Conservation (phyloP, 2,888 invertebrate genomes). For the Netelia melanura region DNA sequence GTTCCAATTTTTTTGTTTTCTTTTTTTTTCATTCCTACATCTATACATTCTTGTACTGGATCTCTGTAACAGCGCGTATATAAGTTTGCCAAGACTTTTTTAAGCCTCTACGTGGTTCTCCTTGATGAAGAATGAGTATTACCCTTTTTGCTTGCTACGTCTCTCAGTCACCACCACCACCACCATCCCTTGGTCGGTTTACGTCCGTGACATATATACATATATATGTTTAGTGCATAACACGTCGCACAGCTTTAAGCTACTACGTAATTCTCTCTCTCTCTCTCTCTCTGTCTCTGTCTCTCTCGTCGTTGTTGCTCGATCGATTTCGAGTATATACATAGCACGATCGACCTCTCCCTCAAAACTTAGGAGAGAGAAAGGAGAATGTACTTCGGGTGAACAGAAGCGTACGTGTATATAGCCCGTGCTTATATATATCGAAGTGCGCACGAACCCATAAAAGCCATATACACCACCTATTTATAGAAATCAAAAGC, state of each 20-base stretch:
- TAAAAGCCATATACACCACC: constrained; percentile 5
- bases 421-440: background rate
- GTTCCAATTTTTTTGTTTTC: background rate
- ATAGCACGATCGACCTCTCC: constrained; percentile 20
- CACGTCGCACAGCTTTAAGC: constrained; percentile 22
- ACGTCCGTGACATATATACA: background rate
- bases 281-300: background rate
- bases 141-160: constrained; percentile 3
- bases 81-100: constrained; percentile 63
- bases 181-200: background rate
- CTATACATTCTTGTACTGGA: constrained; percentile 39
- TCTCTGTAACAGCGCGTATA: constrained; percentile 40
- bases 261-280: constrained; percentile 8
- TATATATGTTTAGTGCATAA: background rate
- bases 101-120: constrained; percentile 20
- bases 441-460: background rate
- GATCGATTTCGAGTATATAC: constrained; percentile 47
- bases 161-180: too few relatives aligned
- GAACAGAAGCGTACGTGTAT: constrained; percentile 5
- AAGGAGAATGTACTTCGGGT: constrained; percentile 19
- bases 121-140: constrained; percentile 63
- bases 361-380: constrained; percentile 21
- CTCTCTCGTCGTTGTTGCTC: constrained; percentile 1
- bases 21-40: background rate
- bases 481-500: constrained; percentile 72